Evolutionary conservation across 2,797 vertebrate species (phyloP).

Genomic region (Bucorvus abyssinicus): DNA sequence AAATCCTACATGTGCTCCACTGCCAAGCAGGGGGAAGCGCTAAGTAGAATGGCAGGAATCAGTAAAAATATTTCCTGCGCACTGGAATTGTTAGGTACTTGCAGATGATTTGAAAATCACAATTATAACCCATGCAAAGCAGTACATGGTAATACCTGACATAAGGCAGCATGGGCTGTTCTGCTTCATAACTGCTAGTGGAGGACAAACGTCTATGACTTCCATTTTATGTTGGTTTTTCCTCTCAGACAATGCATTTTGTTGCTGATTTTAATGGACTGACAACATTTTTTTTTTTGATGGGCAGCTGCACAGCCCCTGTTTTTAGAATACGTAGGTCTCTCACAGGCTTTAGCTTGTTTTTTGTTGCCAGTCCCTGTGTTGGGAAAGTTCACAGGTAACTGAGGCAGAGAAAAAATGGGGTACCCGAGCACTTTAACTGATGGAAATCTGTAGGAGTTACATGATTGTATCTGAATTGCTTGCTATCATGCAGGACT

Average conservation of each 20-base stretch:
- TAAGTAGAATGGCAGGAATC: neutral
- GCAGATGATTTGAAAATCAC: neutral
- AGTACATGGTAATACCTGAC: neutral
- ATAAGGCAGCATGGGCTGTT: neutral
- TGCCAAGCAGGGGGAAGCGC: neutral
- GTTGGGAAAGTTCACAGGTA: neutral
- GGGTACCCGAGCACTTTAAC: neutral
- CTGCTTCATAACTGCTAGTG: neutral
- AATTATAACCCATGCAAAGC: neutral
- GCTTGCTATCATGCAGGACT: neutral
- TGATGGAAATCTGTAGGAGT: neutral
- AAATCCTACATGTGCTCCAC: neutral
- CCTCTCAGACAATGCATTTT: neutral
- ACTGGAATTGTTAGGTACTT: neutral
- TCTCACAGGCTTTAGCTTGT: neutral
- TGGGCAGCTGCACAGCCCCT: neutral
- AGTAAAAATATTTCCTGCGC: neutral
- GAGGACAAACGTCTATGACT: neutral
- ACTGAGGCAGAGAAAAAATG: neutral
- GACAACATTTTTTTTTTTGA: neutral
- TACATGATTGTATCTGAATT: neutral
- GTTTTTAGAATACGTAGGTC: neutral
- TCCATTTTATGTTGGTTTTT: neutral
- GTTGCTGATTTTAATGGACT: neutral
- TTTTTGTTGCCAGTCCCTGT: neutral